Base-by-base conservation (phyloP, 2,888 invertebrate species). In the Linnaemya vulpina region DNA sequence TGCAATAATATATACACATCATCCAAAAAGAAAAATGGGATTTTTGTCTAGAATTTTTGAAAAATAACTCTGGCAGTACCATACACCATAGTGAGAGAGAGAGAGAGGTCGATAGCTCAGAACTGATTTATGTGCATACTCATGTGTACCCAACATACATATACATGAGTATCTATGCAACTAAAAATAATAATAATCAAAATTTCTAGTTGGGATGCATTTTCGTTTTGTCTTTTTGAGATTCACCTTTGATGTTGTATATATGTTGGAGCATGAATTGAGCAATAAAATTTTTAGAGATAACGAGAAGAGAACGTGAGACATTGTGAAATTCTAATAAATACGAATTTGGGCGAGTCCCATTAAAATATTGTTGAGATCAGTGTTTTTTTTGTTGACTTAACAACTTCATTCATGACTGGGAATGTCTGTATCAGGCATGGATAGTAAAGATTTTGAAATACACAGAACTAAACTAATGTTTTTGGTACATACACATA, bases 321-420 rank as follows among this genome's bases (percentile, higher is more conserved):
- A 65, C 49, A 20, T 58, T 49, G 51, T 77, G 60, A 75, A 53
- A 62, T 82, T 82, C 53, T 75, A 62, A 30, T 30, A 55, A 25
- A 63, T 79, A 74, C 58, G 11, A 25, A 68, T 78, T 83, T 85
- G 85, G 82, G 85, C 82, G 85, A 82, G 85, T 82, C 85, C 77
- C 77, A 85, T 84, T 60, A 60, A 76, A 79, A 53, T 68, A 22
- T 53, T 49, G 49, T 76, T 79, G 58, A 70, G 63, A 79, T 76
- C 71, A 60, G 71, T 58, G 60, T 17, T 25, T 62, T 25, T 62
- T 68, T 62, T 77, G 49, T 63, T 73, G 17, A 74, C 46, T 67
- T 77, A 77, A 62, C 46, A 73, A 79, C 65, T 70, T 55, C 25
- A 70, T 49, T 68, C 62, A 70, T 51, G 46, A 17, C 20, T 71